Base-by-base conservation (phyloP, 2,797 vertebrate species). In the Premnoplex brunnescens region DNA sequence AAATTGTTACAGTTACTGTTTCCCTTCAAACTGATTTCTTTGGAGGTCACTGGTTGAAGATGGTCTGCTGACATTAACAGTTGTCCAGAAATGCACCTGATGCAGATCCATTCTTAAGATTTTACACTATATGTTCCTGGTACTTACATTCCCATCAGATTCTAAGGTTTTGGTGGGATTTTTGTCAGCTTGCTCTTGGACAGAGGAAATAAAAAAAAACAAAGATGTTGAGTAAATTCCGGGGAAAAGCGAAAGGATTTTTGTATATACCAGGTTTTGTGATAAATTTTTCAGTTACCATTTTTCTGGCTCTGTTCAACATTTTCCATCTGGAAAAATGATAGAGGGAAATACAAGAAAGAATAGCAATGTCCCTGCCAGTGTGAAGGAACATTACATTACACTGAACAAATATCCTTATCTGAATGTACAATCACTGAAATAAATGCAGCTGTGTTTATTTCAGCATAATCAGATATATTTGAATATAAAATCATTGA, bases 391-490 rank as follows among this genome's bases (percentile, higher is more conserved):
- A 95, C 95, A 95, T 94, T 94, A 86, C 94, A 95, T 93, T 95
- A 91, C 93, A 85, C 56, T 54, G 94, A 95, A 86, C 83, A 96
- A 95, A 97, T 96, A 91, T 95, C 83, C 94, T 92, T 97, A 92
- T 97, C 95, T 96, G 95, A 96, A 95, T 95, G 83, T 97, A 95
- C 93, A 96, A 96, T 96, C 96, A 96, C 88, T 93, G 95, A 87
- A 95, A 94, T 96, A 96, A 96, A 97, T 97, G 96, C 96, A 97
- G 96, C 96, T 97, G 96, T 96, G 96, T 96, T 97, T 97, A 97
- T 96, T 96, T 92, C 95, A 86, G 95, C 87, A 95, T 95, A 97
- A 96, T 97, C 95, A 95, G 94, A 97, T 96, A 95, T 95, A 93
- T 95, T 96, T 97, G 93, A 96, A 95, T 96, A 94, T 94, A 96